Conservation (phyloP, 2,797 vertebrate species). For the Crenichthys baileyi region DNA sequence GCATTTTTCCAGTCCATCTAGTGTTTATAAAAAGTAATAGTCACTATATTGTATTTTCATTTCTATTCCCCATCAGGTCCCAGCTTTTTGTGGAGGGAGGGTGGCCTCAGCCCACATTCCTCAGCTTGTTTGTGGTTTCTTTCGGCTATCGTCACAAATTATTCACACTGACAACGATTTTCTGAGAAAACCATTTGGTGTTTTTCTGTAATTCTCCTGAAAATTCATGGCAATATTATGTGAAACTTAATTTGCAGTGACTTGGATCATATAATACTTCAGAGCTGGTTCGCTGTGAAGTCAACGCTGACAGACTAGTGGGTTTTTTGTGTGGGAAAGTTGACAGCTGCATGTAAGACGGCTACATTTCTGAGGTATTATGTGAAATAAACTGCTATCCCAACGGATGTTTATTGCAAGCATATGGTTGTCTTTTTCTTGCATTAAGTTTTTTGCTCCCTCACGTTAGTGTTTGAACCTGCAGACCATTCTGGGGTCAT, state of each 20-base stretch:
- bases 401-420: neutral
- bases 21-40: neutral
- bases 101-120: neutral
- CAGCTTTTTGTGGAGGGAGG: neutral
- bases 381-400: neutral
- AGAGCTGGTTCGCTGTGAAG: neutral
- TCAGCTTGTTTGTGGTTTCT: neutral
- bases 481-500: neutral
- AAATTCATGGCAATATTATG: neutral
- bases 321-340: neutral
- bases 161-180: neutral
- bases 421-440: neutral
- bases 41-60: neutral
- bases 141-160: neutral
- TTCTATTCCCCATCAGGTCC: neutral
- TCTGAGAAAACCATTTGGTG: neutral
- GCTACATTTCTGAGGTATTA: constrained; percentile 6
- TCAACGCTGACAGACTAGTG: neutral
- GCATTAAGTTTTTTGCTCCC: neutral
- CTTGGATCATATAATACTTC: neutral
- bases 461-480: neutral
- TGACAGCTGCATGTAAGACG: neutral
- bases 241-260: neutral
- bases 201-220: neutral
- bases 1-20: neutral